These are phyloP conservation scores for Rhynchomys soricoides DNA, from an alignment of 2,113 vertebrate species.

Conservation along the genomic window DNA sequence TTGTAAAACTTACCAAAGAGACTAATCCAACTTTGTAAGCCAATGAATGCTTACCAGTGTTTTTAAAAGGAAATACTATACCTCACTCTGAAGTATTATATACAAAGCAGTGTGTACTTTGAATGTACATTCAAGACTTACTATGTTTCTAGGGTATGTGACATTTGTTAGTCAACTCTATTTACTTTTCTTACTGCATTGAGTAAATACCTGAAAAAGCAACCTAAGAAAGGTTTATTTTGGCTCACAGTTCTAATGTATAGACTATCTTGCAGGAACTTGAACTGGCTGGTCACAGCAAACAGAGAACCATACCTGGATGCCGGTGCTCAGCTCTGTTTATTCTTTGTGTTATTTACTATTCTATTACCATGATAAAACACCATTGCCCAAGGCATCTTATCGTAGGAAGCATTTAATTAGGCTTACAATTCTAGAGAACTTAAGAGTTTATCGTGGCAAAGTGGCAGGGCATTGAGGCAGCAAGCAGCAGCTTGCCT, in stretches of 20 bases:
- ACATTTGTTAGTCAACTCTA: constrained; percentile 8
- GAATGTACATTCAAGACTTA: neutral
- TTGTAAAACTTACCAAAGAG: constrained; percentile 73
- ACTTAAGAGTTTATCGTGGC: neutral
- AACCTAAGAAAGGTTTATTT: neutral
- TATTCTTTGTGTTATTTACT: neutral
- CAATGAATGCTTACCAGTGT: neutral
- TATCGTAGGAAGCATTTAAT: neutral
- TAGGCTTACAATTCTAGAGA: neutral
- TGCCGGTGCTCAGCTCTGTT: neutral
- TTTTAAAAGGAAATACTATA: neutral
- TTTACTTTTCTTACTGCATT: neutral
- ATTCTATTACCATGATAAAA: neutral
- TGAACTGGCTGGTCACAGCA: neutral
- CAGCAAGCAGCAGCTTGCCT: neutral
- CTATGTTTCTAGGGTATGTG: constrained; percentile 53
- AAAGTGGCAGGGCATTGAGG: neutral
- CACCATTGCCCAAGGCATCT: neutral
- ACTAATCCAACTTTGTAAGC: neutral
- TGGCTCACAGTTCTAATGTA: neutral
- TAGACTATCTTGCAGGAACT: neutral
- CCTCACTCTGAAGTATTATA: constrained; percentile 21
- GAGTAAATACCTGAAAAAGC: neutral
- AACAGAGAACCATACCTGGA: neutral
- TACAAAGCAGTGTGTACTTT: neutral